phyloP scores from a whole-genome alignment of 2,888 invertebrate species.

The Hemaris fuciformis region DNA sequence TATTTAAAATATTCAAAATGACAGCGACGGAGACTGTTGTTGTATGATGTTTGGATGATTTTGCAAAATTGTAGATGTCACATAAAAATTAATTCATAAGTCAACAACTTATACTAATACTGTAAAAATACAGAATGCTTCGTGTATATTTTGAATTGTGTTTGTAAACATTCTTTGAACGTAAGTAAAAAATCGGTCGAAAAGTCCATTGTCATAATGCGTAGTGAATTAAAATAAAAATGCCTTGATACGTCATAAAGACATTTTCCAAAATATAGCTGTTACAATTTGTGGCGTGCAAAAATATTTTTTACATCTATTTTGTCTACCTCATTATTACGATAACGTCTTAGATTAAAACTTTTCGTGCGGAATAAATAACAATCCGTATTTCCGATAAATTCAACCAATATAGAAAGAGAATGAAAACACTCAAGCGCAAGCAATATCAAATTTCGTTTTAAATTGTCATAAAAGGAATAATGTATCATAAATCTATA shows the following conservation, averaged over 20 bases:
- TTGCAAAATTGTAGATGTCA: neutral
- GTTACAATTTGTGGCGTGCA: neutral
- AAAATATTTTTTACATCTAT: too few relatives aligned
- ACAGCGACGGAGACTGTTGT: neutral
- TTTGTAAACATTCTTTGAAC: neutral
- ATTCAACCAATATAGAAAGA: too few relatives aligned
- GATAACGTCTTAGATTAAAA: too few relatives aligned
- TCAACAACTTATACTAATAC: neutral
- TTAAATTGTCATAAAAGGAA: too few relatives aligned
- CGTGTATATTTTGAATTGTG: neutral
- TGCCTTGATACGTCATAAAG: neutral
- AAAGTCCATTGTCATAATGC: neutral
- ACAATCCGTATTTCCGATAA: too few relatives aligned
- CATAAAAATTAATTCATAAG: neutral
- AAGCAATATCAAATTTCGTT: too few relatives aligned
- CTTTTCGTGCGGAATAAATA: too few relatives aligned
- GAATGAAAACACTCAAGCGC: too few relatives aligned
- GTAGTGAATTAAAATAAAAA: neutral
- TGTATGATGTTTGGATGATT: neutral
- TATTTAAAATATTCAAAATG: neutral
- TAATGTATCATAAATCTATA: too few relatives aligned
- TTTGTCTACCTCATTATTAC: too few relatives aligned
- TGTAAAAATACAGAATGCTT: neutral
- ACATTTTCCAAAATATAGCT: neutral
- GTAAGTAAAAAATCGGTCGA: neutral